Evolutionary conservation across 1,140 invertebrate species (phyloP), one percentile per base, ranked within the genome.

Genomic region (Elysia chlorotica): DNA sequence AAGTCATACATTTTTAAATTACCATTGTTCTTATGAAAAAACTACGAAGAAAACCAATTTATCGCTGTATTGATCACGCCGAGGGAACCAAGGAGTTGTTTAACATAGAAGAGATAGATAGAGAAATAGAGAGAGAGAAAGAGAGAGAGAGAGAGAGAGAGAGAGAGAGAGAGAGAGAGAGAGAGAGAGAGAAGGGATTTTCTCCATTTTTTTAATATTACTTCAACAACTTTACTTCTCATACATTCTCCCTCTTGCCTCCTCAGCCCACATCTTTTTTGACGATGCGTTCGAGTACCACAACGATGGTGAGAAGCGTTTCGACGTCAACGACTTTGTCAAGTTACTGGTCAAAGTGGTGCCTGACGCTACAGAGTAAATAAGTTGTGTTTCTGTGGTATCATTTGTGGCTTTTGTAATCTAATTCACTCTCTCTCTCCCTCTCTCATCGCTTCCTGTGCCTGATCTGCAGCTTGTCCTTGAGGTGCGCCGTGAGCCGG

Each of bases 251-350:
- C n/a, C n/a, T n/a, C n/a, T n/a, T n/a, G n/a, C n/a, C n/a, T n/a
- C n/a, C n/a, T n/a, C 41, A 48, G 41, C 41, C n/a, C 41, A 48
- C n/a, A 48, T 48, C 41, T 48, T 48, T n/a, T 48, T 48, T n/a
- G 41, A 99, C 88, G 98, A 99, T 85, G 97, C 97, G 31, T 99
- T 98, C 84, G 96, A 98, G 90, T 91, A 96, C 71, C 93, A 95
- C 65, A 95, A 98, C 82, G 94, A 96, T 81, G 94, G 95, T 0
- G 96, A 79, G 19, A 70, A 31, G 30, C 70, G 97, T 84, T 93
- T 92, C 53, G 94, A 96, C 84, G 95, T 98, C 31, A 99, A 99
- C 89, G 90, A 94, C n/a, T 99, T 98, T 88, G 97, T 99, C 0
- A 97, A 98, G 87, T 90, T 96, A 21, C 88, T 99, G 62, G 91